Evolutionary conservation across 2,888 invertebrate genomes (phyloP), one percentile per base, ranked within the genome.

Genomic region (Eulithis prunata): DNA sequence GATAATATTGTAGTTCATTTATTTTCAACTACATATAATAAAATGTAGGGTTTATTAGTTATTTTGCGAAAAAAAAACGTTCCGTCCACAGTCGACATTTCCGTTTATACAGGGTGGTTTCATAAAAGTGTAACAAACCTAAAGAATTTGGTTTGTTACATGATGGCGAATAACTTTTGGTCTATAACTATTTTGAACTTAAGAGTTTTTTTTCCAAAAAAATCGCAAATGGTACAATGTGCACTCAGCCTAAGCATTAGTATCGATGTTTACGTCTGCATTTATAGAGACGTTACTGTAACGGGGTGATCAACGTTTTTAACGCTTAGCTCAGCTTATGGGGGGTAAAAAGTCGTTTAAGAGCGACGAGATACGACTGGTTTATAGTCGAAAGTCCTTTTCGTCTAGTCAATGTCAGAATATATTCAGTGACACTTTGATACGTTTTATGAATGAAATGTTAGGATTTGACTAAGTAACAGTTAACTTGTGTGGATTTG

Each of bases 211-310:
- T 21, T 21, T 21, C 21, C 21, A 21, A 21, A 21, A 21, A 21
- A 21, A 21, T 21, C 21, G 2, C 21, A 21, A 21, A 21, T 21
- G 21, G 21, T 32, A 32, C 32, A 61, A 53, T 61, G 54, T 60
- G 58, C 13, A 38, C 14, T 41, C 51, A 46, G 13, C 52, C 56
- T 59, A 62, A 47, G 43, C 45, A 49, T 60, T 21, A 47, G 51
- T 65, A 62, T 66, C 59, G 68, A 66, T 66, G 64, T 64, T 71
- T 51, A 68, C 54, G 62, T 38, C 14, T 38, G 10, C 4, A 47
- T 66, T 68, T 68, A 70, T 66, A 49, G 60, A 51, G 36, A 38
- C 59, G 62, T 68, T 60, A 62, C 52, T 70, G 62, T 67, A 57
- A 67, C 56, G 57, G 45, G 10, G 57, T 54, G 46, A 54, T 68